Evolutionary conservation across 2,888 invertebrate species (phyloP).

Genomic region (Hybos culiciformis): DNA sequence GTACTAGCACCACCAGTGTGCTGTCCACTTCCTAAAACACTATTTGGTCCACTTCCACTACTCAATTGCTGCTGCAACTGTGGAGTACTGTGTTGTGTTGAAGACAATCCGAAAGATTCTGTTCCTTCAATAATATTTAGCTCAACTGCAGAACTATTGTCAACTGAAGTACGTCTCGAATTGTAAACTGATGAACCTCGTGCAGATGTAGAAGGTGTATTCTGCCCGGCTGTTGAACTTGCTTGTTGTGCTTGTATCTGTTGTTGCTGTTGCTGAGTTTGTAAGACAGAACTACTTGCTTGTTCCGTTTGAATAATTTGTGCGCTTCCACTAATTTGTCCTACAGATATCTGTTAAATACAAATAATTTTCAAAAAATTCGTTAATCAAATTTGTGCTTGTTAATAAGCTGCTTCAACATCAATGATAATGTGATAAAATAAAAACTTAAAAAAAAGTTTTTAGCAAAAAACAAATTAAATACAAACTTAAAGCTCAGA

Average conservation of each 20-base stretch:
- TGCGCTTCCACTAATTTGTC: too few relatives aligned
- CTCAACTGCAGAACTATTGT: constrained; percentile 27
- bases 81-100: constrained; percentile 1
- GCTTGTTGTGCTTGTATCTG: constrained; percentile 20
- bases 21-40: neutral
- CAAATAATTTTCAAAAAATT: too few relatives aligned
- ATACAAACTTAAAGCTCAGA: too few relatives aligned
- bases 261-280: neutral
- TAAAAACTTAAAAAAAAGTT: too few relatives aligned
- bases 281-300: too few relatives aligned
- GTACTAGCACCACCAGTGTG: constrained; percentile 14
- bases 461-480: too few relatives aligned
- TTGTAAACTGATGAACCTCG: constrained; percentile 31
- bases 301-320: too few relatives aligned
- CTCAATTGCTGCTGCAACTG: neutral
- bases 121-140: constrained; percentile 22
- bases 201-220: constrained; percentile 24
- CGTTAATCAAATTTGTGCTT: too few relatives aligned
- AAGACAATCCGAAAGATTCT: constrained; percentile 15
- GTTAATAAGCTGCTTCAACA: too few relatives aligned
- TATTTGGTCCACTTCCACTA: neutral
- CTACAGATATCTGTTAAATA: too few relatives aligned
- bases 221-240: constrained; percentile 22
- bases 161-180: constrained; percentile 32
- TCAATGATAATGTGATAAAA: too few relatives aligned